phyloP scores from a whole-genome alignment of 2,113 vertebrate genomes.

The Salminus brasiliensis region DNA sequence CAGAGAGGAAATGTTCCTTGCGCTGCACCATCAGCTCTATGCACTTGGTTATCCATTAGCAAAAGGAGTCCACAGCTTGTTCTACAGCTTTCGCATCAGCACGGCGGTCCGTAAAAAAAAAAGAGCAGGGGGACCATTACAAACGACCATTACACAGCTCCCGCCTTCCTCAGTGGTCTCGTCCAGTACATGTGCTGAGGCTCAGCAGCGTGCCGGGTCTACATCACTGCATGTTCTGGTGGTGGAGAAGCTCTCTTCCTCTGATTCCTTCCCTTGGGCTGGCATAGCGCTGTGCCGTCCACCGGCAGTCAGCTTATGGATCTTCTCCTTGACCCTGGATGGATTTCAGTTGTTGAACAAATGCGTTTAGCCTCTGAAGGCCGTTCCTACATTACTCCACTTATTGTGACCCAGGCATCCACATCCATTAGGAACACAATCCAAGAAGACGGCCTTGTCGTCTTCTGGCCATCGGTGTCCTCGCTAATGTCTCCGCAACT shows the following conservation, averaged over 20 bases:
- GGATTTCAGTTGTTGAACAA: background rate
- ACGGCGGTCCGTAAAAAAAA: background rate
- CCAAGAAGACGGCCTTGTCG: background rate
- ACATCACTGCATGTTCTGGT: background rate
- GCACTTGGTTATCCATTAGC: conserved; percentile 1
- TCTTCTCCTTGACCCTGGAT: background rate
- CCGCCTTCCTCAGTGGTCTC: background rate
- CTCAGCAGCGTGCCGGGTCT: background rate
- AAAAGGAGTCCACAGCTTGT: background rate
- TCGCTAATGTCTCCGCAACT: background rate
- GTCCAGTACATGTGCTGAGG: background rate
- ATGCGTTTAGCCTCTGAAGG: background rate
- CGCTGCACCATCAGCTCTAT: background rate
- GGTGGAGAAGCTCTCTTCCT: background rate
- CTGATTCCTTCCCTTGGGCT: background rate
- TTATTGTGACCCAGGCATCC: background rate
- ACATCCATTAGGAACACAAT: background rate
- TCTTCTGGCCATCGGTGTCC: background rate
- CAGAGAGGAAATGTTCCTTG: conserved; percentile 4
- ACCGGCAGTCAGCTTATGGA: background rate
- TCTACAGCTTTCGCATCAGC: background rate
- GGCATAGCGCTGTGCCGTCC: background rate
- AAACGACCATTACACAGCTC: background rate
- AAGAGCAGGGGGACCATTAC: background rate
- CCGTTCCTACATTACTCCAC: background rate